These are phyloP conservation scores for Magallana nippona DNA, from an alignment of 2,888 invertebrate species.

Conservation along the genomic window DNA sequence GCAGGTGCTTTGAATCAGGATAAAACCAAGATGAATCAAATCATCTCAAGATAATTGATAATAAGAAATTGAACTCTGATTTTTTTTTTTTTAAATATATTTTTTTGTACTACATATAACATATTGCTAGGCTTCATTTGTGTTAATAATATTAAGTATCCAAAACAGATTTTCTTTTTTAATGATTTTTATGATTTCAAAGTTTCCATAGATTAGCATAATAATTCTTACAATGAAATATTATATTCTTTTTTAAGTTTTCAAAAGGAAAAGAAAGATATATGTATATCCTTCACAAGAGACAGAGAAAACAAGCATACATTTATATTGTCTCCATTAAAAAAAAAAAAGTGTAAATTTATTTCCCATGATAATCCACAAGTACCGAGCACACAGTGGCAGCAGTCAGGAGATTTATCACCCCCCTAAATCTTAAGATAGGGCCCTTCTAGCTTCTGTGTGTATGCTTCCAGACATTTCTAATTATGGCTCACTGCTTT, in stretches of 20 bases:
- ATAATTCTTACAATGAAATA: no score
- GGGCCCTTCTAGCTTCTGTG: conserved; percentile 14
- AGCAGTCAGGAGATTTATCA: conserved; percentile 13
- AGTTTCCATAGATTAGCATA: no score
- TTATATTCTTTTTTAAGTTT: background rate
- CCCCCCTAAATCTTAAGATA: conserved; percentile 26
- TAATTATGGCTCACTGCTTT: conserved; percentile 45
- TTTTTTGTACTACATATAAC: no score
- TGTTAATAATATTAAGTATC: no score
- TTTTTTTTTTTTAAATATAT: no score
- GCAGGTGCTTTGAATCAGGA: no score
- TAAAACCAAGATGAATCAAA: no score
- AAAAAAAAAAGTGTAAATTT: background rate
- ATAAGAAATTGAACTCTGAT: no score
- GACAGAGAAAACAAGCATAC: background rate
- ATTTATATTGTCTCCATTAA: background rate
- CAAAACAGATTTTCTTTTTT: no score
- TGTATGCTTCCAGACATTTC: conserved; percentile 42
- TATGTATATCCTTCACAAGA: background rate
- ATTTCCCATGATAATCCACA: conserved; percentile 23
- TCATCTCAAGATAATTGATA: no score
- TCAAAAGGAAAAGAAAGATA: background rate
- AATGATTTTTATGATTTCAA: no score
- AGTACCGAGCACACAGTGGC: conserved; percentile 2
- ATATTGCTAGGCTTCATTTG: no score